phyloP scores from a whole-genome alignment of 2,797 vertebrate species.

The Yasuhikotakia modesta region DNA sequence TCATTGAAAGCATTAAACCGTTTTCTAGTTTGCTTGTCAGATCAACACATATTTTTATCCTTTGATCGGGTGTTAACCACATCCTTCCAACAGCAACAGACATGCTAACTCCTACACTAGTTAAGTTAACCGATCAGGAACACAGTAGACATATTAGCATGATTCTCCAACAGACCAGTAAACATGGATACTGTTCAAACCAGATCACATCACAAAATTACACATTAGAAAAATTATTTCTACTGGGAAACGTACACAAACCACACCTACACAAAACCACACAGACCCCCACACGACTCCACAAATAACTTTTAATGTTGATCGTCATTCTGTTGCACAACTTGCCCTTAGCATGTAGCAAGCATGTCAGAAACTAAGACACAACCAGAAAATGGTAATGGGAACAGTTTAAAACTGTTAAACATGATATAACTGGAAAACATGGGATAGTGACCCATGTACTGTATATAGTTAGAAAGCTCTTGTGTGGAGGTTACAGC shows the following conservation, averaged over 20 bases:
- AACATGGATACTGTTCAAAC: background rate
- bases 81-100: conserved; percentile 8
- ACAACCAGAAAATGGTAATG: background rate
- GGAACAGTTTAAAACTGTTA: background rate
- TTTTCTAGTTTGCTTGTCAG: background rate
- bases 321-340: background rate
- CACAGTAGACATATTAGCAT: background rate
- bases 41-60: conserved; percentile 19
- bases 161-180: background rate
- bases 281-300: background rate
- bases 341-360: background rate
- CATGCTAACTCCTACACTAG: background rate
- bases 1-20: background rate
- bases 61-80: conserved; percentile 25
- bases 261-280: background rate
- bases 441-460: background rate
- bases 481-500: background rate
- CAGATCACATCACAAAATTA: background rate
- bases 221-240: conserved; percentile 1
- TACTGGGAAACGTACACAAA: background rate
- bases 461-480: background rate
- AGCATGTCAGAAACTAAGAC: background rate
- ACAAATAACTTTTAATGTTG: background rate
- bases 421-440: background rate
- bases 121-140: conserved; percentile 27